Evolutionary conservation across 1,140 invertebrate species (phyloP), one percentile per base, ranked within the genome.

Genomic region (Halesus radiatus): DNA sequence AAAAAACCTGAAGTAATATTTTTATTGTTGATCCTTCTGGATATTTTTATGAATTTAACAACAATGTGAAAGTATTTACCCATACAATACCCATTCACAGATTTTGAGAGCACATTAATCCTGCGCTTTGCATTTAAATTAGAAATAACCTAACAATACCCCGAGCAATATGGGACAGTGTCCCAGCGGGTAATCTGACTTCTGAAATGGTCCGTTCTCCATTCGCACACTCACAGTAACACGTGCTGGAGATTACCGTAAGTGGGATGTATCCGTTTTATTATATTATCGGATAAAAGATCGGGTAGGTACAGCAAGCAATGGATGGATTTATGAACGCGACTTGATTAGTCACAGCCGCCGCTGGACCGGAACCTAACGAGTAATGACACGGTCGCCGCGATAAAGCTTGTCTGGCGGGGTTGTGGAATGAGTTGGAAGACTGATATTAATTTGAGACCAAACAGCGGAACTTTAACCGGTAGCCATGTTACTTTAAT

Each of bases 71-170:
- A 3, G 20, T 70, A 52, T 45, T 10, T 32, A 50, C 4, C 18
- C 37, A 52, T 3, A 70, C 16, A 8, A 5, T 50, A 16, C 29
- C 6, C 22, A 66, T 66, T 50, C 66, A 23, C 20, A 70, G 37
- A 70, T 70, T 70, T 70, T 70, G 20, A 50, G 66, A 37, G 29
- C 66, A 70, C 52, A 50, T 5, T 70, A 70, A 70, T 70, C 54
- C 32, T 32, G 3, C 7, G 22, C 58, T 76, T 76, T 76, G 74
- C 74, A 76, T 76, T 45, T 76, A 76, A 76, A 76, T 76, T 54
- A 50, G 37, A 70, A 70, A 52, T 70, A 45, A 45, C 37, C n/a
- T 70, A 70, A 70, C 66, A 70, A 70, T 70, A 37, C 37, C 32
- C 1, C 10, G 22, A 20, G 66, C 32, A 52, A 26, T 20, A 18